Evolutionary conservation across 1,140 invertebrate species (phyloP).

Genomic region (Lordiphosa collinella): DNA sequence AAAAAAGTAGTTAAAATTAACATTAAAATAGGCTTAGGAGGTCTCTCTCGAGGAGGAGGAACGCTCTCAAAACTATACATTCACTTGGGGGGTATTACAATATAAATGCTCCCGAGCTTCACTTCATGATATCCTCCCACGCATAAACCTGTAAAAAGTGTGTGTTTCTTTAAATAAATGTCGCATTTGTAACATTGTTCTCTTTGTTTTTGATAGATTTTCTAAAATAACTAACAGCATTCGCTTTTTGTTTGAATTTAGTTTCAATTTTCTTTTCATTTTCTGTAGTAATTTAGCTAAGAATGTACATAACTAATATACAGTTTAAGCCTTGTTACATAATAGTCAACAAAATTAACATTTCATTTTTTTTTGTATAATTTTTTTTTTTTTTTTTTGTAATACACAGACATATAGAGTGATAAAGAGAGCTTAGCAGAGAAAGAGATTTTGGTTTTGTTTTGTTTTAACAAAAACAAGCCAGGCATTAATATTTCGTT

Average conservation of each 20-base stretch:
- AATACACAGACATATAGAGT: slow-evolving; percentile 43
- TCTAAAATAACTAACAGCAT: slow-evolving; percentile 71
- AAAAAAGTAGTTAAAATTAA: no score
- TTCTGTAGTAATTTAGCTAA: slow-evolving; percentile 39
- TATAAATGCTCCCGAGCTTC: no score
- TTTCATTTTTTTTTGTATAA: slow-evolving; percentile 38
- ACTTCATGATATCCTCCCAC: no score
- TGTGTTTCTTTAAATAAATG: slow-evolving; percentile 20
- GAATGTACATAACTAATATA: slow-evolving; percentile 72
- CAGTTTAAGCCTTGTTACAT: slow-evolving; percentile 69
- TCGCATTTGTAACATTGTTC: slow-evolving; percentile 2
- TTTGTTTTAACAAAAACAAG: slow-evolving; percentile 28
- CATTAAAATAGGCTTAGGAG: no score
- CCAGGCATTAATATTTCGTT: slow-evolving; percentile 20
- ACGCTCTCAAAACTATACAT: no score
- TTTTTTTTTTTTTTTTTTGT: slow-evolving; percentile 23
- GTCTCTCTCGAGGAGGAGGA: no score
- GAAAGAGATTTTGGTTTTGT: slow-evolving; percentile 15
- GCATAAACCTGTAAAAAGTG: slow-evolving; percentile 17
- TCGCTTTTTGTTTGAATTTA: slow-evolving; percentile 43
- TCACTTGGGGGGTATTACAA: no score
- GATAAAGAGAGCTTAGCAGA: slow-evolving; percentile 40
- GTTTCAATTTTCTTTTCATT: slow-evolving; percentile 25
- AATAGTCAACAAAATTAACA: slow-evolving; percentile 76
- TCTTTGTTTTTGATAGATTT: slow-evolving; percentile 47